Percentiles rank a stretch among this genome's conserved stretches.
Evolutionary conservation across 1,140 invertebrate genomes (phyloP).

Genomic region (Pseudomyrmex gracilis): DNA sequence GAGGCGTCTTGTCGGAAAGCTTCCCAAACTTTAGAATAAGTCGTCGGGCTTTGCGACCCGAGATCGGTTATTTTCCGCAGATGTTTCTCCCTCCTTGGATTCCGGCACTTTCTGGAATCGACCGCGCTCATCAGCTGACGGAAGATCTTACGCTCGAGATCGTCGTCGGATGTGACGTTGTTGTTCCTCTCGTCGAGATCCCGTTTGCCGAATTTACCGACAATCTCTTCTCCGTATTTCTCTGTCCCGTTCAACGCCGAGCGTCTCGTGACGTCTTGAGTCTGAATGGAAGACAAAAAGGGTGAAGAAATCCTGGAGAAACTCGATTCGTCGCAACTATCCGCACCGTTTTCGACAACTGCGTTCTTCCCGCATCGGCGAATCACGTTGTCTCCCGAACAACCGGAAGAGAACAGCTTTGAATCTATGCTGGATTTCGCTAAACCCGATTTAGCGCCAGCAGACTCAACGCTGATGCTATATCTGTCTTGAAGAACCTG

Average conservation of each 20-base stretch:
- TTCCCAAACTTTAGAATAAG: constrained; percentile 49
- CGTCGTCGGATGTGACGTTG: constrained; percentile 14
- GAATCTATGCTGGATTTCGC: constrained; percentile 72
- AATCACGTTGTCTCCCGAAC: not conserved
- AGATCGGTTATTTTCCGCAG: constrained; percentile 11
- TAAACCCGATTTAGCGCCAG: constrained; percentile 78
- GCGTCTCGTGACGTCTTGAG: not conserved
- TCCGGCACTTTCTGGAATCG: constrained; percentile 25
- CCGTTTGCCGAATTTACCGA: not conserved
- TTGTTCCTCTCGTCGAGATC: constrained; percentile 14
- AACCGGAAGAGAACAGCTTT: not conserved
- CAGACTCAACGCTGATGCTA: constrained; percentile 72
- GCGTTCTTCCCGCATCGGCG: not conserved
- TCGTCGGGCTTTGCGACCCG: constrained; percentile 1
- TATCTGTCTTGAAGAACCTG: constrained; percentile 72
- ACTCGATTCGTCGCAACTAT: not conserved
- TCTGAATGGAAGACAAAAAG: constrained; percentile 1
- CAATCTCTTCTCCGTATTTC: not conserved
- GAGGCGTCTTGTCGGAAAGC: constrained; percentile 19
- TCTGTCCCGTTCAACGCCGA: not conserved
- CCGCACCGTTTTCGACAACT: not conserved
- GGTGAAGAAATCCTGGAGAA: constrained; percentile 7
- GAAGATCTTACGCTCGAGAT: constrained; percentile 68
- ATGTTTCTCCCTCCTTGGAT: not conserved
- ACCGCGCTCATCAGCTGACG: constrained; percentile 65